Base-by-base conservation (phyloP, 2,888 invertebrate genomes). In the Noctua pronuba region DNA sequence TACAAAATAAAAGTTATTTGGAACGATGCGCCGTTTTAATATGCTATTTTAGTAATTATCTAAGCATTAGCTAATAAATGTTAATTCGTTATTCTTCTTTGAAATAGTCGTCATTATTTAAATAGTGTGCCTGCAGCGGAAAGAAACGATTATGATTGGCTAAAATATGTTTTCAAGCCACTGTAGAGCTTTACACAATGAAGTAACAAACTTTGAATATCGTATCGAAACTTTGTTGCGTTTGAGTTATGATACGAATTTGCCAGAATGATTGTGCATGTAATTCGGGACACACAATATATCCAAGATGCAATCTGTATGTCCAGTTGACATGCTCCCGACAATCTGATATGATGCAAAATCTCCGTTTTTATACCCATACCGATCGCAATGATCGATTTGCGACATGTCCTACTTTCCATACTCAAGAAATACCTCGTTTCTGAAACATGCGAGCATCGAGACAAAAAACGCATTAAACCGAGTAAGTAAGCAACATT, bases 381-480 rank as follows among this genome's bases (percentile, higher is more conserved):
- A 72, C 72, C 44, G 79, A 80, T 73, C 55, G 77, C 85, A 83
- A 78, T 82, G 83, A 83, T 77, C 82, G 82, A 85, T 83, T 82
- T 83, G 84, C 79, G 82, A 80, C 80, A 79, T 79, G 82, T 80
- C 86, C 79, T 75, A 85, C 86, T 90, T 88, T 84, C 88, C 88
- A 91, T 88, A 88, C 88, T 84, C 70, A 85, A 89, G 84, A 83
- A 84, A 80, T 81, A 81, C 78, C 86, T 86, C 78, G 80, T 85
- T 86, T 86, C 87, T 89, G 85, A 79, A 91, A 85, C 86, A 88
- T 88, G 79, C 87, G 86, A 91, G 88, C 87, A 89, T 87, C 72
- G 80, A 87, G 85, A 89, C 87, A 90, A 90, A 89, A 90, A 90
- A 88, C 76, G 77, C 80, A 86, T 86, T 86, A 88, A 87, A 89